These are phyloP conservation scores for Chanos chanos DNA, from an alignment of 2,797 vertebrate genomes.

Conservation along the genomic window DNA sequence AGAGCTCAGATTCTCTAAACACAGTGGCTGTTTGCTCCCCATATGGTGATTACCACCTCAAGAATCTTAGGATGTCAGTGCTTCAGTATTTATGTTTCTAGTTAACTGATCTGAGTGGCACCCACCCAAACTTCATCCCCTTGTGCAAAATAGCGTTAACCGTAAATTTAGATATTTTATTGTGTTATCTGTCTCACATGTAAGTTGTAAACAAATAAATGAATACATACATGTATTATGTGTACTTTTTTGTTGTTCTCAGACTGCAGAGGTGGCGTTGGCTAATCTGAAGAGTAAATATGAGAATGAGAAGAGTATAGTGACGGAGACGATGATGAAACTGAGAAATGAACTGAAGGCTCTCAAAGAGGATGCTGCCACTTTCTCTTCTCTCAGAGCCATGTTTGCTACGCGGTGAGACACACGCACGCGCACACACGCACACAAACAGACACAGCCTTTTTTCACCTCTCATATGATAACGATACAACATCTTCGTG, in stretches of 20 bases:
- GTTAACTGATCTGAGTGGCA: too few relatives aligned
- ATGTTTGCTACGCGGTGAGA: slow-evolving; percentile 94
- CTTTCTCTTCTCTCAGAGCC: slow-evolving; percentile 94
- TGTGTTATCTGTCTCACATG: too few relatives aligned
- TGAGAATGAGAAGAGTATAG: slow-evolving; percentile 92
- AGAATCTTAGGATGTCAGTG: too few relatives aligned
- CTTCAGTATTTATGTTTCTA: too few relatives aligned
- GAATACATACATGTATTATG: too few relatives aligned
- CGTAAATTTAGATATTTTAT: too few relatives aligned
- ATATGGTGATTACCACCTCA: neutral
- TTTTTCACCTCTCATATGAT: too few relatives aligned
- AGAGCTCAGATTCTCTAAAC: too few relatives aligned
- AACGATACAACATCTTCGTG: neutral
- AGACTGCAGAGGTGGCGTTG: slow-evolving; percentile 93
- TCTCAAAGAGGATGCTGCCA: slow-evolving; percentile 94
- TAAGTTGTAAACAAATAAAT: too few relatives aligned
- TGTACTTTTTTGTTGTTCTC: slow-evolving; percentile 6
- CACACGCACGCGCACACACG: neutral
- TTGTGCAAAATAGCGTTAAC: too few relatives aligned
- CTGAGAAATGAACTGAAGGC: slow-evolving; percentile 95
- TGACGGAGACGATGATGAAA: slow-evolving; percentile 95
- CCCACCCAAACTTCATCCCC: too few relatives aligned
- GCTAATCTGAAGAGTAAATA: slow-evolving; percentile 97
- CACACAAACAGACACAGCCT: neutral
- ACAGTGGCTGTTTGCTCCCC: too few relatives aligned